phyloP scores from a whole-genome alignment of 2,113 vertebrate species.

The Phaethon lepturus region DNA sequence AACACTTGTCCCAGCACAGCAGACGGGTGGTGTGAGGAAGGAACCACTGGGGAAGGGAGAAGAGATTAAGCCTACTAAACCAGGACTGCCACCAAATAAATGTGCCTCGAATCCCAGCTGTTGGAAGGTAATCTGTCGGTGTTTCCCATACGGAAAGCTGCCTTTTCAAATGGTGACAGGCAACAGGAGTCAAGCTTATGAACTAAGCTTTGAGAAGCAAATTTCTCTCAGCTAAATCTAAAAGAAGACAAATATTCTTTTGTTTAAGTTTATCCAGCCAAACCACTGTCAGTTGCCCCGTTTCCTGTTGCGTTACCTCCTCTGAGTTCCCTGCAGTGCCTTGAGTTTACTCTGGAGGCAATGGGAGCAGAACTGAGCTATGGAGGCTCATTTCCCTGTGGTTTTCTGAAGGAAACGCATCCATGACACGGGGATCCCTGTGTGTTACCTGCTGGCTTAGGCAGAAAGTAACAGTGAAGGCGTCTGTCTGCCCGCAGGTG shows the following conservation, averaged over 20 bases:
- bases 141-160: background rate
- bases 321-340: background rate
- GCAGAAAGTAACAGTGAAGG: background rate
- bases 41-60: background rate
- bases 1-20: background rate
- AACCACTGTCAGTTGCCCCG: background rate
- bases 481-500: background rate
- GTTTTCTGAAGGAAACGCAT: background rate
- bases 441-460: background rate
- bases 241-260: slow-evolving; percentile 29
- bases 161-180: background rate
- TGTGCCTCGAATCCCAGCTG: background rate
- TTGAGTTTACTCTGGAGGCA: background rate
- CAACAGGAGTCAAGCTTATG: background rate
- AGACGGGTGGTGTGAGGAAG: background rate
- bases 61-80: background rate
- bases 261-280: slow-evolving; percentile 19
- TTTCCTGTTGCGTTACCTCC: background rate
- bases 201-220: background rate
- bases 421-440: background rate
- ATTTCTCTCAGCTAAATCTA: background rate
- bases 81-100: background rate
- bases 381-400: background rate
- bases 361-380: background rate
- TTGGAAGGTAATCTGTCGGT: background rate